These are phyloP conservation scores for Drosophila kanapiae DNA, from an alignment of 1,140 invertebrate genomes.

Conservation along the genomic window DNA sequence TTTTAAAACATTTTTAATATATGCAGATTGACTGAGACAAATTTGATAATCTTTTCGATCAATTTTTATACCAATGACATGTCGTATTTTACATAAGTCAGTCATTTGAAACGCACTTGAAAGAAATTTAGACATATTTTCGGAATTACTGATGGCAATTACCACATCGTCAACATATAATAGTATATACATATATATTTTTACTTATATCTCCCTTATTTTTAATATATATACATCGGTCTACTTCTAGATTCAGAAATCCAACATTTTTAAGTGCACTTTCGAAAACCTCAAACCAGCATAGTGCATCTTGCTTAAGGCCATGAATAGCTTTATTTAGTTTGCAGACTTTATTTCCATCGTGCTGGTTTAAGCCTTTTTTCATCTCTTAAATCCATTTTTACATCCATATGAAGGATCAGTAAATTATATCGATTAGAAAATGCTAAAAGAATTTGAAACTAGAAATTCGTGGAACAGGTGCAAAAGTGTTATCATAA, in stretches of 20 bases:
- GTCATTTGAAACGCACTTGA: slow-evolving; percentile 11
- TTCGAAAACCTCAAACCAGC: slow-evolving; percentile 35
- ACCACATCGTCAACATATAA: slow-evolving; percentile 65
- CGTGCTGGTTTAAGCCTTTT: background rate
- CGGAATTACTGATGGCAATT: slow-evolving; percentile 42
- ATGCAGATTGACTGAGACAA: slow-evolving; percentile 2
- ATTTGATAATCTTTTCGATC: no score
- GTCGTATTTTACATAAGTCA: slow-evolving; percentile 11
- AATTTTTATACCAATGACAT: slow-evolving; percentile 11
- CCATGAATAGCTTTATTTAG: slow-evolving; percentile 27
- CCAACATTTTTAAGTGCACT: slow-evolving; percentile 10
- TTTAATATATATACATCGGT: slow-evolving; percentile 34
- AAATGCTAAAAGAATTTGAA: slow-evolving; percentile 74
- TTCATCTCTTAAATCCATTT: background rate
- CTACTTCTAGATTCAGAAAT: slow-evolving; percentile 31
- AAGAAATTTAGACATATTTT: slow-evolving; percentile 51
- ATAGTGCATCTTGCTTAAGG: slow-evolving; percentile 21
- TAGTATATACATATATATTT: slow-evolving; percentile 55
- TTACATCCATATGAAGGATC: slow-evolving; percentile 64
- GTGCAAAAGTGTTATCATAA: slow-evolving; percentile 22
- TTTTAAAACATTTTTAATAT: slow-evolving; percentile 18
- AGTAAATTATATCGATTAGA: slow-evolving; percentile 73
- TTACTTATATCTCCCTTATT: slow-evolving; percentile 36
- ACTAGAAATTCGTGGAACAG: slow-evolving; percentile 40
- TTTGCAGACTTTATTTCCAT: slow-evolving; percentile 20